A percentile compares a stretch with the other conserved stretches of the same genome.
These are phyloP conservation scores for Etheostoma nigrum DNA, from an alignment of 2,797 vertebrate species.

Conservation along the genomic window DNA sequence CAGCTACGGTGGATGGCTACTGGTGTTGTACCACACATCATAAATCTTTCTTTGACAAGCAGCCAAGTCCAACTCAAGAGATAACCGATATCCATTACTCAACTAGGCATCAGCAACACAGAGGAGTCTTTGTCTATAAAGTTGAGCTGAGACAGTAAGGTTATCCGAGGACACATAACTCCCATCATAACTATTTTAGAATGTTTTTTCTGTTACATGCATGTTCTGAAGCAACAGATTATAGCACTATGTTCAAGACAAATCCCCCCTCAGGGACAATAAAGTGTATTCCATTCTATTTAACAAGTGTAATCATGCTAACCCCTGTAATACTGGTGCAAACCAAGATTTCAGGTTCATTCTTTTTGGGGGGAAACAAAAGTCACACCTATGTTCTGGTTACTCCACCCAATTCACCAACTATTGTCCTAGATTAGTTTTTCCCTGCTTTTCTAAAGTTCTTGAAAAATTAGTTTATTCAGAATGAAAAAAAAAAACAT, in stretches of 20 bases:
- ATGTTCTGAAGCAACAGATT: too few relatives aligned
- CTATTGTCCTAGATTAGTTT: too few relatives aligned
- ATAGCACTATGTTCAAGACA: too few relatives aligned
- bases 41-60: constrained; percentile 66
- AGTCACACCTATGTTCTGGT: not conserved
- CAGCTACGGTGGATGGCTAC: constrained; percentile 46
- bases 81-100: constrained; percentile 48
- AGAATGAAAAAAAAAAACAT: too few relatives aligned
- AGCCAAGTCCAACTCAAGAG: constrained; percentile 56
- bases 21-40: constrained; percentile 57
- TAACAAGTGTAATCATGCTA: constrained; percentile 12
- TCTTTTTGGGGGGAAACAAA: not conserved
- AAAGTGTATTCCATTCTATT: too few relatives aligned
- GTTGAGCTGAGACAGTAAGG: constrained; percentile 35
- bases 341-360: not conserved
- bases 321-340: not conserved
- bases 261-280: too few relatives aligned
- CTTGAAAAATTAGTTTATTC: too few relatives aligned
- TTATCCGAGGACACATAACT: constrained; percentile 34
- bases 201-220: too few relatives aligned
- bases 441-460: too few relatives aligned
- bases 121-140: constrained; percentile 11
- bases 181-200: constrained; percentile 9
- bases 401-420: too few relatives aligned
- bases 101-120: constrained; percentile 32